A percentile compares a stretch with the other conserved stretches of the same genome.
Conservation (phyloP, 37 sponge, comb jelly and placozoan genomes). For the Tethya wilhelma region DNA sequence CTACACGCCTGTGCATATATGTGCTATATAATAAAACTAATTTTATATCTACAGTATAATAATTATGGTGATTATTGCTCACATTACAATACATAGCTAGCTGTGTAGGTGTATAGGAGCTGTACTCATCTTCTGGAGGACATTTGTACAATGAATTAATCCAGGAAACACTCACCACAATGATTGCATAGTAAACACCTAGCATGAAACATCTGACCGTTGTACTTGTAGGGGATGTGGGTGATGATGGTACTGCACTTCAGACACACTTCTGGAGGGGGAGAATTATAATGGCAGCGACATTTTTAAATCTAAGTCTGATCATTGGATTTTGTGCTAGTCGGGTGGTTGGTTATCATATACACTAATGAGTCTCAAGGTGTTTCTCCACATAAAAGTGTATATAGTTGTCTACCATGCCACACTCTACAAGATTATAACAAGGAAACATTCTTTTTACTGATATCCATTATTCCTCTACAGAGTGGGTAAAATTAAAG, state of each 20-base stretch:
- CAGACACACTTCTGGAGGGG: constrained; percentile 32
- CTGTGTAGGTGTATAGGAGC: not conserved
- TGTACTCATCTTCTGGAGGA: not conserved
- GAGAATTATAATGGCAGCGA: not conserved
- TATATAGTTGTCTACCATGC: too few species aligned
- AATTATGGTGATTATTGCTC: not conserved
- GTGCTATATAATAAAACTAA: not conserved
- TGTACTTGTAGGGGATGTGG: constrained; percentile 55
- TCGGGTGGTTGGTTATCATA: too few species aligned
- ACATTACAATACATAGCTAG: not conserved
- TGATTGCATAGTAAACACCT: constrained; percentile 54
- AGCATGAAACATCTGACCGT: constrained; percentile 61
- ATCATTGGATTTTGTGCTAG: too few species aligned
- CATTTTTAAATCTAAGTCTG: too few species aligned
- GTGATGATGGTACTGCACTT: constrained; percentile 55
- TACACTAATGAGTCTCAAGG: too few species aligned
- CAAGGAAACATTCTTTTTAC: too few species aligned
- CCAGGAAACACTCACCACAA: constrained; percentile 65
- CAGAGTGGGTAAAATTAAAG: too few species aligned
- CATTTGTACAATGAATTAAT: not conserved
- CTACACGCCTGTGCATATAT: not conserved
- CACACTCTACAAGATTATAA: too few species aligned
- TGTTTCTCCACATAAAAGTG: too few species aligned
- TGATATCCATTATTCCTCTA: too few species aligned
- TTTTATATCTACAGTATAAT: not conserved